Evolutionary conservation across 2,888 invertebrate species (phyloP), one percentile per base, ranked within the genome.

Genomic region (Drosophila melanosoma): DNA sequence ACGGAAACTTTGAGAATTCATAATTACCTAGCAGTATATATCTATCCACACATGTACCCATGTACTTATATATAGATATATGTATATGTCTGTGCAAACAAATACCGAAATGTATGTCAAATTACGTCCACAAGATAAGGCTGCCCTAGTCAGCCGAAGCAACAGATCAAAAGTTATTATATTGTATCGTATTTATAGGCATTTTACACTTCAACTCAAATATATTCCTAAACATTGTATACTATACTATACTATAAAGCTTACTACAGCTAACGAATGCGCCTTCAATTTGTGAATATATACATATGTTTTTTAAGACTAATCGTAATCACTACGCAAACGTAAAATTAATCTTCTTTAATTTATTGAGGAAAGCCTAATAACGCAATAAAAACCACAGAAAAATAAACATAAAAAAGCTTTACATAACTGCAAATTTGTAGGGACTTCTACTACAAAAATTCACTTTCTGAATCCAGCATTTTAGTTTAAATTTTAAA

Each of bases 221-320:
- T 57, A 77, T 77, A 79, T 76, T 79, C 79, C 79, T 79, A 77
- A 38, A 77, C 57, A 63, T 77, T 86, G 83, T 76, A 85, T 69
- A 76, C 54, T n/a, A 38, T 45, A 45, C 85, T 85, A 77, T 15
- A 67, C 61, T 23, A 45, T 45, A 52, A 32, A 62, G 87, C 82
- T 84, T 66, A 70, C 61, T 64, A 69, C 64, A 79, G 81, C 81
- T 81, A 83, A 86, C 81, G 33, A 68, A 70, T 61, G 89, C 87
- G 89, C 87, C 82, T 89, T 89, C 61, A 70, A 83, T 75, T 87
- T 83, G 83, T 83, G 83, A 83, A 83, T 83, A 89, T 84, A 67
- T 70, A n/a, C 20, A 54, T 17, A 35, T 26, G n/a, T 59, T 66
- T 66, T 83, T 38, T 67, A 84, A 67, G 57, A 57, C 40, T 63